phyloP scores from a whole-genome alignment of 2,113 vertebrate genomes.

The Eidolon helvum region DNA sequence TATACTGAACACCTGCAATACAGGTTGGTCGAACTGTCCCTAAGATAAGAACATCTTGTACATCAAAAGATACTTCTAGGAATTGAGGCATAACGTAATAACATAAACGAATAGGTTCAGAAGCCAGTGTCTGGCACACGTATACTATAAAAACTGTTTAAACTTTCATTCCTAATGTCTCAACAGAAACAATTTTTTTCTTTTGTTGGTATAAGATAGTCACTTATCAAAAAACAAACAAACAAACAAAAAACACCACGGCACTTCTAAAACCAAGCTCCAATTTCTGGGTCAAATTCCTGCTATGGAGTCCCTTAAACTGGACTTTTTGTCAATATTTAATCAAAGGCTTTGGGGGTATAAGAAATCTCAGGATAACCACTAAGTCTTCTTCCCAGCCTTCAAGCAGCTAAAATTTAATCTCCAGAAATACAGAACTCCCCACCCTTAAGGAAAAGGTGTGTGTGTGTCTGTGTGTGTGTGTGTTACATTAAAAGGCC shows the following conservation, averaged over 20 bases:
- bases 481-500: background rate
- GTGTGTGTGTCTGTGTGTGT: too few relatives aligned
- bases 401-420: background rate
- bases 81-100: background rate
- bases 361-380: background rate
- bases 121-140: background rate
- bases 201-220: background rate
- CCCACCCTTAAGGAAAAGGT: background rate
- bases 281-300: slow-evolving; percentile 5
- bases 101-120: background rate
- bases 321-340: background rate
- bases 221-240: background rate
- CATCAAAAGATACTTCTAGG: background rate
- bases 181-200: background rate
- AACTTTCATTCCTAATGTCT: background rate
- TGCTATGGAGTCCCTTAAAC: background rate
- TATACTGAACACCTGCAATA: background rate
- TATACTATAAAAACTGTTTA: background rate
- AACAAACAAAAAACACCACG: background rate
- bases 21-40: background rate
- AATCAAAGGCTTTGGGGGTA: background rate
- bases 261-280: background rate
- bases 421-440: background rate
- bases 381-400: background rate
- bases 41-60: background rate